Conservation (phyloP, 2,113 vertebrate species). For the Dipodomys spectabilis region DNA sequence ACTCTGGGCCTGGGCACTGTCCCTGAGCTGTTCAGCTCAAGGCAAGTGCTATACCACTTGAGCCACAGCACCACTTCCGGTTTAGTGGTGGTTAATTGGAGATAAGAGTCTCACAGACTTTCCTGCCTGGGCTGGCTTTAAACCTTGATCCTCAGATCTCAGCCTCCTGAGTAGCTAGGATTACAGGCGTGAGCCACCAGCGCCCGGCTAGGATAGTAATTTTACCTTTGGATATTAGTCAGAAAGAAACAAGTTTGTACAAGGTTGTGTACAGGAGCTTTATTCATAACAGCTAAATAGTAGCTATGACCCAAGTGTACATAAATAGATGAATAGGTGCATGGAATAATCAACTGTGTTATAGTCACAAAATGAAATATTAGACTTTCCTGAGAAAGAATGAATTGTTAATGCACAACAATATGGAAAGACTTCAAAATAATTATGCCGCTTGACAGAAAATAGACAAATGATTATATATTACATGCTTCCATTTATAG, state of each 20-base stretch:
- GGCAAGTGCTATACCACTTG: no score
- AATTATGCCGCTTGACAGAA: conserved; percentile 1
- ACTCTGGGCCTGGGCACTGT: no score
- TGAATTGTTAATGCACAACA: neutral
- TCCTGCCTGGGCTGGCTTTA: no score
- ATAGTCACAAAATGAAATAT: neutral
- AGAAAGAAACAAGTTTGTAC: neutral
- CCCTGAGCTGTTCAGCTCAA: no score
- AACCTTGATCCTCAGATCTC: no score
- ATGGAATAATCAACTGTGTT: neutral
- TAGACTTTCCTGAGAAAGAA: conserved; percentile 16
- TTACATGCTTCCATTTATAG: neutral
- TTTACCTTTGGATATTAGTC: neutral
- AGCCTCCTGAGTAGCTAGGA: no score
- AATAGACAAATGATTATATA: neutral
- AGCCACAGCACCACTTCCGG: no score
- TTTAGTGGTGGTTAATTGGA: no score
- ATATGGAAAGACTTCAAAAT: neutral
- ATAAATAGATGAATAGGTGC: neutral
- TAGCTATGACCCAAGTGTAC: neutral
- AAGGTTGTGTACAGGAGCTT: neutral
- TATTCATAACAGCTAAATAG: neutral
- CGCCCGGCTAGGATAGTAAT: neutral
- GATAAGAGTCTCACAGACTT: no score
- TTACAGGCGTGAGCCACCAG: no score